These are phyloP conservation scores for Pandemis cinnamomeana DNA, from an alignment of 2,888 invertebrate genomes.

Conservation along the genomic window DNA sequence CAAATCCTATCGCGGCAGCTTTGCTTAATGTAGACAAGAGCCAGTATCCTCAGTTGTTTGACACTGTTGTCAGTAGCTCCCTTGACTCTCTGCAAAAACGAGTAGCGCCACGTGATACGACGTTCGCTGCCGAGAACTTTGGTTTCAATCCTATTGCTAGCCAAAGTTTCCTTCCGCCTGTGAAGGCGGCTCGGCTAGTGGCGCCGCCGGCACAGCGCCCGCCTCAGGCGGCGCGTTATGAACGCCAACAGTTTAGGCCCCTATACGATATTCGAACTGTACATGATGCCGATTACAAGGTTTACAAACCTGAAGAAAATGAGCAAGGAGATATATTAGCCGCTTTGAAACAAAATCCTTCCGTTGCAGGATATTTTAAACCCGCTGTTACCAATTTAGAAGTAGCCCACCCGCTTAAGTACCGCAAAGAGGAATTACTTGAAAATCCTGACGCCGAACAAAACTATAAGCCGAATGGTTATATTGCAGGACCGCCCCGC, in stretches of 20 bases:
- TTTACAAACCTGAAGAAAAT: slow-evolving; percentile 76
- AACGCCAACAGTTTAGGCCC: slow-evolving; percentile 62
- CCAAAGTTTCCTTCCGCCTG: slow-evolving; percentile 69
- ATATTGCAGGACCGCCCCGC: slow-evolving; percentile 77
- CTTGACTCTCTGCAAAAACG: slow-evolving; percentile 75
- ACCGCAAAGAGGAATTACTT: slow-evolving; percentile 71
- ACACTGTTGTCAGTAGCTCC: slow-evolving; percentile 79
- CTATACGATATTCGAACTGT: slow-evolving; percentile 77
- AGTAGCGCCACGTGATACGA: slow-evolving; percentile 70
- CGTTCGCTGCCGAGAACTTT: slow-evolving; percentile 75
- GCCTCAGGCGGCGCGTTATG: slow-evolving; percentile 54
- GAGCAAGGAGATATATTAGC: slow-evolving; percentile 74
- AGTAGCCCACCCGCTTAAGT: slow-evolving; percentile 74
- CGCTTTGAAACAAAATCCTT: slow-evolving; percentile 75
- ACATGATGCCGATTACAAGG: slow-evolving; percentile 79
- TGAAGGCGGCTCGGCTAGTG: slow-evolving; percentile 66
- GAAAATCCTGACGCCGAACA: slow-evolving; percentile 69
- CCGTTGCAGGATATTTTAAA: slow-evolving; percentile 76
- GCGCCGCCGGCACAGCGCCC: slow-evolving; percentile 58
- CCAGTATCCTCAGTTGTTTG: slow-evolving; percentile 76
- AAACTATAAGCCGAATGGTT: slow-evolving; percentile 80
- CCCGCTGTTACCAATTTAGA: slow-evolving; percentile 75
- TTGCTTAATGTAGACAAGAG: slow-evolving; percentile 77
- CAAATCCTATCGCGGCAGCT: slow-evolving; percentile 74
- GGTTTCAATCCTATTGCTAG: slow-evolving; percentile 81